Conservation (phyloP, 2,113 vertebrate species). For the Psettodes erumei region DNA sequence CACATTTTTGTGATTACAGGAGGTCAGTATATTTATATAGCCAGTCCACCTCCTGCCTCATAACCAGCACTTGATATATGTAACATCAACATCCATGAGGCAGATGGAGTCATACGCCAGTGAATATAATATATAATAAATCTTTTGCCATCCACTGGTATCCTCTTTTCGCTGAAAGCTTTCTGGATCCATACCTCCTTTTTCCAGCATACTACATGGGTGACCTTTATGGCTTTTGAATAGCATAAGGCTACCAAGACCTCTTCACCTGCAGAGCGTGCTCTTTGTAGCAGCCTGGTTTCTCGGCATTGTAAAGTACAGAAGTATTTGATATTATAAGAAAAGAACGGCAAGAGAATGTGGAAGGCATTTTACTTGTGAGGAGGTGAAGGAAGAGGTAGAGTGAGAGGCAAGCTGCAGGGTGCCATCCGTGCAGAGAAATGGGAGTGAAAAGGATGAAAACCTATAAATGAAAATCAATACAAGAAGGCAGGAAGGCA, state of each 20-base stretch:
- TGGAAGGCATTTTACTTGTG: constrained; percentile 59
- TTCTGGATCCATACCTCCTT: constrained; percentile 63
- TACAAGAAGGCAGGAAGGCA: constrained; percentile 83
- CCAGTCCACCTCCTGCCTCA: constrained; percentile 38
- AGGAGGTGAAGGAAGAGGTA: constrained; percentile 65
- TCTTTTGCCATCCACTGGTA: constrained; percentile 36
- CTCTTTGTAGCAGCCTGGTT: constrained; percentile 59
- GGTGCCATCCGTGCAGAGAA: constrained; percentile 79
- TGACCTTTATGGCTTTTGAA: constrained; percentile 71
- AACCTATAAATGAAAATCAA: constrained; percentile 88
- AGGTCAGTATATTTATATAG: constrained; percentile 42
- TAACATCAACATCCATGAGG: constrained; percentile 45
- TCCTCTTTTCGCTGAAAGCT: constrained; percentile 52
- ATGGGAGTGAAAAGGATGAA: constrained; percentile 85
- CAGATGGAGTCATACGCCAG: constrained; percentile 10
- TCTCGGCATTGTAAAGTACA: constrained; percentile 50
- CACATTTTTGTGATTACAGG: constrained; percentile 30
- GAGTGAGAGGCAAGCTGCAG: constrained; percentile 76
- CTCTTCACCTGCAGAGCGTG: constrained; percentile 59
- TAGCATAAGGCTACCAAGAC: constrained; percentile 40
- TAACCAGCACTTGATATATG: constrained; percentile 45
- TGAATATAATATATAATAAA: constrained; percentile 50
- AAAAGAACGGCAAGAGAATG: constrained; percentile 66
- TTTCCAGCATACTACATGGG: constrained; percentile 32
- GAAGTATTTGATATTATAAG: constrained; percentile 65